Conservation (phyloP, 2,888 invertebrate genomes). For the Anticlea derivata region DNA sequence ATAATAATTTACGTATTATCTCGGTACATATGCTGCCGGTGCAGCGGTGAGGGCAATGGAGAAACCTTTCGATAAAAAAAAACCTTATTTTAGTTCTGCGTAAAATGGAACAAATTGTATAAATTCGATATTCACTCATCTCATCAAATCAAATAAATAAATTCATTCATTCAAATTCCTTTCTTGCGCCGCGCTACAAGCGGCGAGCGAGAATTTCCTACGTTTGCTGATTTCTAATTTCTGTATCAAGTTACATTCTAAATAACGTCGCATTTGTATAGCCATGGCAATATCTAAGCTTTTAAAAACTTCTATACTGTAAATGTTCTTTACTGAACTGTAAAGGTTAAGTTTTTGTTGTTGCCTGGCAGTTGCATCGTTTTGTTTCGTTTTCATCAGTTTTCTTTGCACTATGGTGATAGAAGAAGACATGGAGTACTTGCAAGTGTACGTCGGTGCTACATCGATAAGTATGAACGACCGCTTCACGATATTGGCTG, state of each 20-base stretch:
- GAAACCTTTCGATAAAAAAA: too few species aligned
- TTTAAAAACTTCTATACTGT: neutral
- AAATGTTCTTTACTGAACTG: too few species aligned
- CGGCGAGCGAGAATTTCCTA: neutral
- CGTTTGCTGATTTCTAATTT: neutral
- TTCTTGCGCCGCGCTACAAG: too few species aligned
- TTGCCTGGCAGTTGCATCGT: neutral
- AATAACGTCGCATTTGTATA: neutral
- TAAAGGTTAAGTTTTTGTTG: constrained; percentile 9
- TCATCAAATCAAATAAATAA: too few species aligned
- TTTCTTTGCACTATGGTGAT: constrained; percentile 26
- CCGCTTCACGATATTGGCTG: constrained; percentile 60
- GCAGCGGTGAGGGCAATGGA: too few species aligned
- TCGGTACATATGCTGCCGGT: too few species aligned
- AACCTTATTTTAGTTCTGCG: too few species aligned
- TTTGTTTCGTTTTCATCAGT: constrained; percentile 13
- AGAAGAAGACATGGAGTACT: constrained; percentile 66
- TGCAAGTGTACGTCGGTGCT: constrained; percentile 67
- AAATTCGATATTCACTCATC: too few species aligned
- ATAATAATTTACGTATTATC: too few species aligned
- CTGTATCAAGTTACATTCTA: constrained; percentile 1
- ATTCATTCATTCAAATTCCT: too few species aligned
- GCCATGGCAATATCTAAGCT: constrained; percentile 7
- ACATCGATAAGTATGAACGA: constrained; percentile 68
- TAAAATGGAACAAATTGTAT: too few species aligned